phyloP scores from a whole-genome alignment of 1,140 invertebrate species.

The Drosophila truncata region DNA sequence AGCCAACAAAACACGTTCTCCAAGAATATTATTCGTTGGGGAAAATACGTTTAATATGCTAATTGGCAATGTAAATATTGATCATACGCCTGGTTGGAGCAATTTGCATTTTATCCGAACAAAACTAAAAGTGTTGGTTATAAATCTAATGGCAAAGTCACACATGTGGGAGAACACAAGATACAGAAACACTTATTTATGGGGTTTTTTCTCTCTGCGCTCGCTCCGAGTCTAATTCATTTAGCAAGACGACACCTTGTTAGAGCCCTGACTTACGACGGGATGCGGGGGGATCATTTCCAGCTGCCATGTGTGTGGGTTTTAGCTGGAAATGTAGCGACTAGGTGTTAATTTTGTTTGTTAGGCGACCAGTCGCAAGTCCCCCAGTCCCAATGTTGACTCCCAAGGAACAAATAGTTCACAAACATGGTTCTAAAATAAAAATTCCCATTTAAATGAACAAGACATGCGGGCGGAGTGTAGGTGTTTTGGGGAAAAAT shows the following conservation, averaged over 20 bases:
- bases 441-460: slow-evolving; percentile 47
- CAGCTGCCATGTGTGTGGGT: slow-evolving; percentile 24
- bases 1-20: slow-evolving; percentile 1
- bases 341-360: slow-evolving; percentile 79
- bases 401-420: slow-evolving; percentile 57
- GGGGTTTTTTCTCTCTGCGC: slow-evolving; percentile 16
- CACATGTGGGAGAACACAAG: slow-evolving; percentile 8
- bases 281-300: slow-evolving; percentile 22
- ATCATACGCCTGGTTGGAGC: slow-evolving; percentile 59
- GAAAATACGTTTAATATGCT: slow-evolving; percentile 52
- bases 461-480: slow-evolving; percentile 61
- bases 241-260: slow-evolving; percentile 81
- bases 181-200: slow-evolving; percentile 47
- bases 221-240: slow-evolving; percentile 65
- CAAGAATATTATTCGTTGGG: not conserved
- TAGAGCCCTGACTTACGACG: slow-evolving; percentile 57
- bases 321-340: slow-evolving; percentile 78
- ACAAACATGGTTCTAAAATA: slow-evolving; percentile 29
- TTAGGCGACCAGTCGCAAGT: slow-evolving; percentile 20
- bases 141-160: slow-evolving; percentile 48
- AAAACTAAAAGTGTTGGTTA: slow-evolving; percentile 73
- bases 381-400: not conserved
- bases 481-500: slow-evolving; percentile 17
- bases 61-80: slow-evolving; percentile 72
- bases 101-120: slow-evolving; percentile 70